phyloP scores from a whole-genome alignment of 2,113 vertebrate species.

The Anser cygnoides region DNA sequence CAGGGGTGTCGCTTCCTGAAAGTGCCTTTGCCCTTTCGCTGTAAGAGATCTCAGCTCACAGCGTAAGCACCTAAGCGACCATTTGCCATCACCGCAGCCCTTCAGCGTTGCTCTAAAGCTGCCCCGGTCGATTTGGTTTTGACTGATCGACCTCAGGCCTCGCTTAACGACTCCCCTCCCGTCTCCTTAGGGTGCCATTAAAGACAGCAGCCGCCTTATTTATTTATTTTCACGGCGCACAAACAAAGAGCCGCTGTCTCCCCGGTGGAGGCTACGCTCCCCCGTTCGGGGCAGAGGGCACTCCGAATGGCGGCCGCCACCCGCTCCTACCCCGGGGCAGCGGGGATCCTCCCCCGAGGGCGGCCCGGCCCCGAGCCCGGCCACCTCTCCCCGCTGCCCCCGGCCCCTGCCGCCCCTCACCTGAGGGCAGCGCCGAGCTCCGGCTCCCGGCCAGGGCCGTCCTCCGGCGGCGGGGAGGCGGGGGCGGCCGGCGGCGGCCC shows the following conservation, averaged over 20 bases:
- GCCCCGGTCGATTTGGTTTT: background rate
- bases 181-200: background rate
- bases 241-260: too few relatives aligned
- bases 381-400: background rate
- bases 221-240: background rate
- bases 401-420: background rate
- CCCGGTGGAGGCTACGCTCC: background rate
- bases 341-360: background rate
- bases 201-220: background rate
- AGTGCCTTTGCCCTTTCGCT: background rate
- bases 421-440: background rate
- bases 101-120: background rate
- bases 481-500: background rate
- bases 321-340: too few relatives aligned
- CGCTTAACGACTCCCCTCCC: background rate
- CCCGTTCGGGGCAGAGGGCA: background rate
- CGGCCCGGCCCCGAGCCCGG: background rate
- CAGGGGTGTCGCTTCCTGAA: background rate
- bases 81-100: background rate
- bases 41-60: rapidly evolving
- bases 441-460: background rate
- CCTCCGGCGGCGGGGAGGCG: background rate
- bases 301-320: background rate
- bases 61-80: background rate
- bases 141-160: background rate